phyloP scores from a whole-genome alignment of 2,888 invertebrate genomes.

The Monoplex corrugatus region DNA sequence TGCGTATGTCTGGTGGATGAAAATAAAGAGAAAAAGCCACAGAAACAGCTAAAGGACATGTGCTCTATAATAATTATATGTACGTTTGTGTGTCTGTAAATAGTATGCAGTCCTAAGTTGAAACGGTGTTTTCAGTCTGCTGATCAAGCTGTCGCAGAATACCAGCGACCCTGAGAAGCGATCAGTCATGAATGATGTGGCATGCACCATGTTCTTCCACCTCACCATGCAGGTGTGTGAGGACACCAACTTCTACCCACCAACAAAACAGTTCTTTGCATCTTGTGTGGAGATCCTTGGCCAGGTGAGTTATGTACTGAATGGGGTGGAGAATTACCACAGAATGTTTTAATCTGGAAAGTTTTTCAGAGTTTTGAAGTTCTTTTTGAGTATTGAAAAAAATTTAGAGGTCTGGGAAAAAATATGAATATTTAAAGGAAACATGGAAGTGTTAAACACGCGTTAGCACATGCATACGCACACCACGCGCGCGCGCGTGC shows the following conservation, averaged over 20 bases:
- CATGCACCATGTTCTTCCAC: constrained; percentile 85
- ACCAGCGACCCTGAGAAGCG: constrained; percentile 61
- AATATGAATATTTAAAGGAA: too few relatives aligned
- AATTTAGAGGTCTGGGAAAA: too few relatives aligned
- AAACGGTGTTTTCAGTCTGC: constrained; percentile 63
- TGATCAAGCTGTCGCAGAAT: constrained; percentile 71
- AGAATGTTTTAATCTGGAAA: too few relatives aligned
- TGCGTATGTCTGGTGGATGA: not conserved
- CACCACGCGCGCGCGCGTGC: too few relatives aligned
- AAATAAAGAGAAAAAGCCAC: too few relatives aligned
- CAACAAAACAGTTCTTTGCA: constrained; percentile 87
- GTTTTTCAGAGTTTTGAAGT: too few relatives aligned
- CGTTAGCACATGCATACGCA: too few relatives aligned
- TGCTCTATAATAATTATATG: too few relatives aligned
- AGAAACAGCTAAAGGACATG: not conserved
- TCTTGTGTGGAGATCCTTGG: constrained; percentile 88
- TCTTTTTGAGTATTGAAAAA: too few relatives aligned
- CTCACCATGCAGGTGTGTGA: constrained; percentile 86
- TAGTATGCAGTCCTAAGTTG: too few relatives aligned
- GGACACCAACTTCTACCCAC: constrained; percentile 87
- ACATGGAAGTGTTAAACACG: too few relatives aligned
- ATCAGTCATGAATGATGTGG: constrained; percentile 65
- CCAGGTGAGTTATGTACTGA: constrained; percentile 80
- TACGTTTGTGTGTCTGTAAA: not conserved
- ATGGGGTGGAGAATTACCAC: too few relatives aligned